These are phyloP conservation scores for Tuberolachnus salignus DNA, from an alignment of 2,888 invertebrate species.

Conservation along the genomic window DNA sequence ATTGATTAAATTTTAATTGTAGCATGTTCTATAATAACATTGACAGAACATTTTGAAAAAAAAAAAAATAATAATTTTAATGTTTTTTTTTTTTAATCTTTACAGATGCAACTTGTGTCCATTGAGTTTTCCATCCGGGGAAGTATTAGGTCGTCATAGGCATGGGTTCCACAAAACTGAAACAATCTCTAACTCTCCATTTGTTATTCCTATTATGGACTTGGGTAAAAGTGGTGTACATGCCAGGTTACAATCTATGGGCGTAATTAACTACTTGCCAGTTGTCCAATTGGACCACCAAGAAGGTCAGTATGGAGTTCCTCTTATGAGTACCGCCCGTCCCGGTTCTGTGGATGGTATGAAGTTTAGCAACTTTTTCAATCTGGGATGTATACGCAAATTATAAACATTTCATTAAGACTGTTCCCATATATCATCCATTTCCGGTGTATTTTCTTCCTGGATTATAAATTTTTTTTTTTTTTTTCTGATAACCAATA, in stretches of 20 bases:
- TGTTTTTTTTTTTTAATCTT: too few relatives aligned
- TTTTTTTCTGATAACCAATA: too few relatives aligned
- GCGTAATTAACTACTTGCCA: slow-evolving; percentile 19
- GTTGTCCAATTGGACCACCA: slow-evolving; percentile 23
- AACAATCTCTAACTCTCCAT: neutral
- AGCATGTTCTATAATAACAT: too few relatives aligned
- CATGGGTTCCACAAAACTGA: slow-evolving; percentile 7
- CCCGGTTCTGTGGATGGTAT: slow-evolving; percentile 4
- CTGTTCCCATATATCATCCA: slow-evolving; percentile 8
- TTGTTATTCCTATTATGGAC: slow-evolving; percentile 39
- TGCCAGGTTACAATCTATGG: slow-evolving; percentile 6
- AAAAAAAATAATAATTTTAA: too few relatives aligned
- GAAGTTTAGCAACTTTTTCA: neutral
- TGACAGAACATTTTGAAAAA: too few relatives aligned
- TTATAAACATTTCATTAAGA: slow-evolving; percentile 18
- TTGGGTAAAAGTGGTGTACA: neutral
- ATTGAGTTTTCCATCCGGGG: neutral
- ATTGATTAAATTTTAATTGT: too few relatives aligned
- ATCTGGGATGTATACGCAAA: too few relatives aligned
- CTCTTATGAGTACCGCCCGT: slow-evolving; percentile 27
- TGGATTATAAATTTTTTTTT: too few relatives aligned
- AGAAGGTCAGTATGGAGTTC: slow-evolving; percentile 28
- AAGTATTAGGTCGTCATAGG: slow-evolving; percentile 13
- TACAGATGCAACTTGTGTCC: slow-evolving; percentile 17
- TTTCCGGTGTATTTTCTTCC: slow-evolving; percentile 16